phyloP scores from a whole-genome alignment of 1,140 invertebrate species.

The Calliopsis andreniformis region DNA sequence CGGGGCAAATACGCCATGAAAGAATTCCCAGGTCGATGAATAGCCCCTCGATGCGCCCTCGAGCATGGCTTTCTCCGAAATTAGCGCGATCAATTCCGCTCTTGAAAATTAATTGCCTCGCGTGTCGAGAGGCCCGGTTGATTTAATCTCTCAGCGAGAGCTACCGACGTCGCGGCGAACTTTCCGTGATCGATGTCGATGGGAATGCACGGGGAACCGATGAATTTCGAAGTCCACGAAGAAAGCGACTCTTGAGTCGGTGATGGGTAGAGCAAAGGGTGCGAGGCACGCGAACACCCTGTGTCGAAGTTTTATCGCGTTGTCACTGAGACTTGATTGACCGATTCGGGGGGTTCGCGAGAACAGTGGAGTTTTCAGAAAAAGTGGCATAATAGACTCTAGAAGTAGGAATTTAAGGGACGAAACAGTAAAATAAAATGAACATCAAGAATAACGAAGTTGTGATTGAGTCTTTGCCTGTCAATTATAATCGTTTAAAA shows the following conservation, averaged over 20 bases:
- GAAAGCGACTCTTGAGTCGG: not conserved
- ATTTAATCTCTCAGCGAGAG: conserved; percentile 55
- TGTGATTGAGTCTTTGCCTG: too few species aligned
- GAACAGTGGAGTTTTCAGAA: too few species aligned
- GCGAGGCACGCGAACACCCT: not conserved
- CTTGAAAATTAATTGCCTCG: conserved; percentile 57
- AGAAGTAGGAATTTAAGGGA: too few species aligned
- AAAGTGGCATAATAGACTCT: too few species aligned
- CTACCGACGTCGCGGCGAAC: not conserved
- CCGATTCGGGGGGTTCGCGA: not conserved
- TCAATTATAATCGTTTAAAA: too few species aligned
- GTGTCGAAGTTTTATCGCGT: conserved; percentile 3
- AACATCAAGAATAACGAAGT: too few species aligned
- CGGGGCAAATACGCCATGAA: conserved; percentile 43
- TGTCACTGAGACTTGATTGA: conserved; percentile 1
- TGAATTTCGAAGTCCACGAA: not conserved
- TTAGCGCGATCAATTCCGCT: conserved; percentile 61
- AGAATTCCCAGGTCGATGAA: conserved; percentile 48
- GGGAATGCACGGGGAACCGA: not conserved
- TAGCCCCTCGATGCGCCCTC: conserved; percentile 39
- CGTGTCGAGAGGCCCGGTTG: conserved; percentile 46
- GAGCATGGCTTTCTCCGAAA: conserved; percentile 46
- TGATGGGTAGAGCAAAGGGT: not conserved
- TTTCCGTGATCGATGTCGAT: conserved; percentile 8
- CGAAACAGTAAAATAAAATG: too few species aligned